Evolutionary conservation across 2,797 vertebrate genomes (phyloP), one percentile per base, ranked within the genome.

Genomic region (Pipistrellus pygmaeus): DNA sequence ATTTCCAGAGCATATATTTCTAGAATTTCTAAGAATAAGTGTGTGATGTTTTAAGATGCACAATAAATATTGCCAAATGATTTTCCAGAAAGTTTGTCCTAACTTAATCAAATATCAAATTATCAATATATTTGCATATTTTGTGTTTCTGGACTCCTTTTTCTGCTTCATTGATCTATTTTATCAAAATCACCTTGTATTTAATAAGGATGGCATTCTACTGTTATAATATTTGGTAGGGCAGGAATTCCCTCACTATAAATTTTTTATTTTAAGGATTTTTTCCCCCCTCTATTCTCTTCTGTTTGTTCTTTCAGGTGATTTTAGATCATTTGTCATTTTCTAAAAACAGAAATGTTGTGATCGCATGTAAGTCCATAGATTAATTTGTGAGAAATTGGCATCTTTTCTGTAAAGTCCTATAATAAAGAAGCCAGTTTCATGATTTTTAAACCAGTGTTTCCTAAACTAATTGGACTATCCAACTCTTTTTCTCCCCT

Each of bases 261-360:
- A 18, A 18, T 20, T n/a, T 73, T n/a, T 20, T 46, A 51, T 72
- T 30, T 30, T 46, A 6, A 51, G 5, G 12, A 2, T 32, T 21
- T 23, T 18, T 18, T 18, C 83, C n/a, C 23, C 48, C 46, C 35
- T 80, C 21, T 72, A 0, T 71, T 91, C 6, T 68, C n/a, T 86
- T 83, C 5, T 46, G 1, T 64, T 73, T 82, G 48, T 71, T 85
- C n/a, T 73, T 91, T 75, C 5, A 64, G 18, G n/a, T 53, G 25
- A 72, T 30, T 60, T 87, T 75, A 27, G 17, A 38, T 88, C n/a
- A 30, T 69, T 75, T 94, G 23, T 72, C 30, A 82, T 81, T 89
- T 95, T 60, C 57, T 82, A 27, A 91, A 55, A 82, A 57, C 44
- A 85, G 18, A 68, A 38, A 57, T n/a, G 1, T 15, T 85, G 5